Percentiles rank a stretch among this genome's conserved stretches.
phyloP scores from a whole-genome alignment of 2,113 vertebrate species.

The Catharus minimus region DNA sequence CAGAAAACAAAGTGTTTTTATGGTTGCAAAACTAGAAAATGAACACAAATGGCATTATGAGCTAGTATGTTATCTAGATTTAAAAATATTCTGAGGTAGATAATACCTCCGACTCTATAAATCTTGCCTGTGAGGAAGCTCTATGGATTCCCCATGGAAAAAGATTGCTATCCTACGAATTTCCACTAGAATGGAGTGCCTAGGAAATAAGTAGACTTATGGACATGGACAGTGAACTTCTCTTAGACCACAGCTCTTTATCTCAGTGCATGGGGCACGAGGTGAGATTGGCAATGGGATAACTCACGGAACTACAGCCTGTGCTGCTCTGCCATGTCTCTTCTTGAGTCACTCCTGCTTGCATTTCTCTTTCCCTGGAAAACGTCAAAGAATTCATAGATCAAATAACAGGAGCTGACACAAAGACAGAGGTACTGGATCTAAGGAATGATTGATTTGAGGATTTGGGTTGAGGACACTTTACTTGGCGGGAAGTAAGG shows the following conservation, averaged over 20 bases:
- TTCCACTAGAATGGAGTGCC: neutral
- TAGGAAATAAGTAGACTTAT: neutral
- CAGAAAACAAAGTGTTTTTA: neutral
- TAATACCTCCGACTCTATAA: neutral
- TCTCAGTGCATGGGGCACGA: neutral
- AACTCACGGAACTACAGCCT: neutral
- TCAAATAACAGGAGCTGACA: neutral
- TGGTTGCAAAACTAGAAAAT: neutral
- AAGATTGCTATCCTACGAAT: neutral
- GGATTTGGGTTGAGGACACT: neutral
- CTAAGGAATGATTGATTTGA: constrained; percentile 3
- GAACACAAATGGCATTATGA: neutral
- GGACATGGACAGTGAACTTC: neutral
- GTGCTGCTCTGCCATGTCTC: neutral
- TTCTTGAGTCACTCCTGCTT: neutral
- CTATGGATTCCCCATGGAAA: neutral
- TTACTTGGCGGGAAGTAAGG: neutral
- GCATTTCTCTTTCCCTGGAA: neutral
- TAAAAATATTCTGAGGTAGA: neutral
- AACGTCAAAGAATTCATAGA: constrained; percentile 39
- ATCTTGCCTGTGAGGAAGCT: neutral
- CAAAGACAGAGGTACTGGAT: neutral
- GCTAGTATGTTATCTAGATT: neutral
- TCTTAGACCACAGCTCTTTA: neutral
- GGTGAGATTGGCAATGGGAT: neutral